These are phyloP conservation scores for Rachycentron canadum DNA, from an alignment of 2,797 vertebrate species.

Conservation along the genomic window DNA sequence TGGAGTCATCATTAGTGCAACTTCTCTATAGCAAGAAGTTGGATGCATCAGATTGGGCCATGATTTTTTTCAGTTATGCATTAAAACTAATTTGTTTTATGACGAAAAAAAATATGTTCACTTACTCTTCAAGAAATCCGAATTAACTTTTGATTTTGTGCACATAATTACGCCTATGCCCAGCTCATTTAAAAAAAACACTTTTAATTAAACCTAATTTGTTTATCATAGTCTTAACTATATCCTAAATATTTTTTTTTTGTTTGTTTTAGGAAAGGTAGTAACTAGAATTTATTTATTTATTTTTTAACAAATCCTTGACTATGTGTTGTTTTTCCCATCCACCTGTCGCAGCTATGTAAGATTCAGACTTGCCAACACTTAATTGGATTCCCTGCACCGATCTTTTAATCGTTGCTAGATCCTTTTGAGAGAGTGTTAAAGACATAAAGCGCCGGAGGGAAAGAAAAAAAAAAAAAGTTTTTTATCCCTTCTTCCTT, in stretches of 20 bases:
- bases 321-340: not conserved
- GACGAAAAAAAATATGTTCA: not conserved
- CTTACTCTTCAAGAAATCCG: not conserved
- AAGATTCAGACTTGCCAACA: conserved; percentile 1
- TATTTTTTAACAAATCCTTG: not conserved
- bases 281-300: too few relatives aligned
- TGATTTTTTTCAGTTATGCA: not conserved
- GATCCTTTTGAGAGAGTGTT: conserved; percentile 22
- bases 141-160: conserved; percentile 8
- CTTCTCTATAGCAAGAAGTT: not conserved
- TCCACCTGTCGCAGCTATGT: conserved; percentile 23
- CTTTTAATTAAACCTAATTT: not conserved
- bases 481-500: conserved; percentile 62
- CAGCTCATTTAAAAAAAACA: conserved; percentile 2
- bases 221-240: not conserved
- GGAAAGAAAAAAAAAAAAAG: conserved; percentile 26
- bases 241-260: not conserved
- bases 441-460: conserved; percentile 55
- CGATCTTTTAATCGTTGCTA: conserved; percentile 60
- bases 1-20: conserved; percentile 5
- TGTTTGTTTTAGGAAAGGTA: not conserved
- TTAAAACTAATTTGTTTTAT: not conserved
- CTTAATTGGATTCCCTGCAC: conserved; percentile 28
- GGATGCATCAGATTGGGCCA: not conserved
- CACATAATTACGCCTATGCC: not conserved